Conservation (phyloP, 64 coral and sea anemone genomes). For the Cladopsammia gracilis region DNA sequence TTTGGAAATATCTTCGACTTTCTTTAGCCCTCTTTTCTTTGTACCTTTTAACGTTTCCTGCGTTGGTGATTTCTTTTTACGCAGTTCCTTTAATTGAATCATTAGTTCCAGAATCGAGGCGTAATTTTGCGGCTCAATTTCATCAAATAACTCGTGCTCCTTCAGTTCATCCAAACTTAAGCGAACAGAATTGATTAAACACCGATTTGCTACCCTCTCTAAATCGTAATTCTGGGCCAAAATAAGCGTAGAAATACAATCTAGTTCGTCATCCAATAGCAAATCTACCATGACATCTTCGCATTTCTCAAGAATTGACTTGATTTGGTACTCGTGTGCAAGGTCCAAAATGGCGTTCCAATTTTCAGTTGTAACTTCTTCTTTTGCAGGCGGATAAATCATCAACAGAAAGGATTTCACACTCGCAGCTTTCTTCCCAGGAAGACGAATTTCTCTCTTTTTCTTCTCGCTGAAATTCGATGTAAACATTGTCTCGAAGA, state of each 20-base stretch:
- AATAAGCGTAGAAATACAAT: neutral
- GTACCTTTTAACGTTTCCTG: neutral
- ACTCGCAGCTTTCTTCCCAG: slow-evolving; percentile 12
- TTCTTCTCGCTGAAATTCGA: slow-evolving; percentile 43
- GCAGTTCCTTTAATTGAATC: neutral
- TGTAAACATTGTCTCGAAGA: slow-evolving; percentile 39
- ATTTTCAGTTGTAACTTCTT: neutral
- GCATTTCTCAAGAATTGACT: slow-evolving; percentile 4
- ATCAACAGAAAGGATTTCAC: slow-evolving; percentile 20
- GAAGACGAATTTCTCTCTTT: slow-evolving; percentile 9
- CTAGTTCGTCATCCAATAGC: neutral
- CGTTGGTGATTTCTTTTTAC: neutral
- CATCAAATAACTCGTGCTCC: slow-evolving; percentile 19
- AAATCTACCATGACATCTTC: slow-evolving; percentile 21
- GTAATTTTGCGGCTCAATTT: slow-evolving; percentile 30
- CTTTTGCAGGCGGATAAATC: slow-evolving; percentile 32
- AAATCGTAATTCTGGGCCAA: slow-evolving; percentile 37
- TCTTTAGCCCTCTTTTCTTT: neutral
- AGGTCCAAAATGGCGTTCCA: slow-evolving; percentile 19
- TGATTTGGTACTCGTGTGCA: slow-evolving; percentile 27
- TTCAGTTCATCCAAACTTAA: slow-evolving; percentile 4
- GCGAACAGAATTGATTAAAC: neutral
- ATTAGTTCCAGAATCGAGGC: neutral
- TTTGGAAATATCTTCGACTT: neutral
- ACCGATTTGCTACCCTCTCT: neutral